Conservation (phyloP, 92 coral and sea anemone genomes). For the Galaxea fascicularis region DNA sequence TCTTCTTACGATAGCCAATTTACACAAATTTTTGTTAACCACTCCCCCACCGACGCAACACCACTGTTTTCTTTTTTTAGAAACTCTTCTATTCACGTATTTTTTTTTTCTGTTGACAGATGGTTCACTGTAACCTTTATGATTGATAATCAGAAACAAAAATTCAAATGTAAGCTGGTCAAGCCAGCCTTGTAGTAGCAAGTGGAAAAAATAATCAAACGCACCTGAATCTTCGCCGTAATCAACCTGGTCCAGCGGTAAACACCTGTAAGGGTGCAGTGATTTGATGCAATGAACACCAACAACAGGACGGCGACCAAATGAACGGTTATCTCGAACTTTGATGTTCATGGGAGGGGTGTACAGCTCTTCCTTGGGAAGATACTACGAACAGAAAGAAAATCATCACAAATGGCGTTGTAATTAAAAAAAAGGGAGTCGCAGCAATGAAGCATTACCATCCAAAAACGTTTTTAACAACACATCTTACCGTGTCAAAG, state of each 20-base stretch:
- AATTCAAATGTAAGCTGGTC: not conserved
- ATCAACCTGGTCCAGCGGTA: constrained; percentile 65
- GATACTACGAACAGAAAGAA: constrained; percentile 54
- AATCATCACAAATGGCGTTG: too few species aligned
- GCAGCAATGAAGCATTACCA: too few species aligned
- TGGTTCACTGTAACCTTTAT: too few species aligned
- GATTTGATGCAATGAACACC: constrained; percentile 89
- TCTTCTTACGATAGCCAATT: too few species aligned
- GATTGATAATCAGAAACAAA: not conserved
- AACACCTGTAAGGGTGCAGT: constrained; percentile 73
- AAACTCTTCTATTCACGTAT: too few species aligned
- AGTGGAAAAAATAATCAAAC: too few species aligned
- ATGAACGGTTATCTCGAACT: constrained; percentile 97
- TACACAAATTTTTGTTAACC: too few species aligned
- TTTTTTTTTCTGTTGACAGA: too few species aligned
- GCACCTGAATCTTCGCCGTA: constrained; percentile 62
- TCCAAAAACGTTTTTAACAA: not conserved
- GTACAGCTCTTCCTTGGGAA: constrained; percentile 93
- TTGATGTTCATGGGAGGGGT: constrained; percentile 96
- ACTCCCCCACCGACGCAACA: too few species aligned
- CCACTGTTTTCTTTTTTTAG: too few species aligned
- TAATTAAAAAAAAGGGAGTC: too few species aligned
- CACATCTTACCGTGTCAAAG: constrained; percentile 87
- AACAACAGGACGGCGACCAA: constrained; percentile 95
- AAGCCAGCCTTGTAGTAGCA: too few species aligned